Evolutionary conservation across 2,888 invertebrate genomes (phyloP), one percentile per base, ranked within the genome.

Genomic region (Andrena hattorfiana): DNA sequence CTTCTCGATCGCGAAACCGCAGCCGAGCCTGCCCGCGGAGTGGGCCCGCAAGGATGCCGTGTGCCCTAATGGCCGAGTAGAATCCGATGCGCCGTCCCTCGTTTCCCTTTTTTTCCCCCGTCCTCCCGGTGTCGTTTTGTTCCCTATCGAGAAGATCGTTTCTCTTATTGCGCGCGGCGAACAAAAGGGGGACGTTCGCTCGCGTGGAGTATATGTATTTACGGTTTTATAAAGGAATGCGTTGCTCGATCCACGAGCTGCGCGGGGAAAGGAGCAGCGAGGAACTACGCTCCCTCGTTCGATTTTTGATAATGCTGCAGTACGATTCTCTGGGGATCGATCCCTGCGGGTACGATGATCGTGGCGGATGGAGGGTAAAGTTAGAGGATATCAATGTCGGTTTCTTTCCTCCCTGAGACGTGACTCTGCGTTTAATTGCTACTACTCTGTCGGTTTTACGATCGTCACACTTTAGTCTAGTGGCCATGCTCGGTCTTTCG

Each of bases 1-100:
- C 73, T 69, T 66, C 75, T 84, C 78, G 84, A 83, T 85, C 85
- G 77, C 79, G 73, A 88, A 90, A 90, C 88, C 89, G 83, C 90
- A 87, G 81, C 63, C 70, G 49, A 75, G 66, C 80, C 69, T 69
- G 60, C 83, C 26, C 66, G 60, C 72, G 28, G 71, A 73, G 82
- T 67, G 68, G 30, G 72, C 62, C 54, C 54, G 26, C 42, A 67
- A 30, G 49, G 68, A 83, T 84, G 48, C 64, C 73, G 81, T 69
- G 77, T 87, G 81, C 78, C 83, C 84, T 86, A 88, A 89, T 89
- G 85, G 85, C 80, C 83, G 82, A 87, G 84, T 84, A 70, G 80
- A 72, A 72, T 72, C 80, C 48, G 71, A 79, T 35, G 49, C 60
- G 4, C 54, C 62, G 42, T 42, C 42, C n/a, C 7, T 80, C 67